Evolutionary conservation across 2,888 invertebrate species (phyloP), one percentile per base, ranked within the genome.

Genomic region (Cephus nigrinus): DNA sequence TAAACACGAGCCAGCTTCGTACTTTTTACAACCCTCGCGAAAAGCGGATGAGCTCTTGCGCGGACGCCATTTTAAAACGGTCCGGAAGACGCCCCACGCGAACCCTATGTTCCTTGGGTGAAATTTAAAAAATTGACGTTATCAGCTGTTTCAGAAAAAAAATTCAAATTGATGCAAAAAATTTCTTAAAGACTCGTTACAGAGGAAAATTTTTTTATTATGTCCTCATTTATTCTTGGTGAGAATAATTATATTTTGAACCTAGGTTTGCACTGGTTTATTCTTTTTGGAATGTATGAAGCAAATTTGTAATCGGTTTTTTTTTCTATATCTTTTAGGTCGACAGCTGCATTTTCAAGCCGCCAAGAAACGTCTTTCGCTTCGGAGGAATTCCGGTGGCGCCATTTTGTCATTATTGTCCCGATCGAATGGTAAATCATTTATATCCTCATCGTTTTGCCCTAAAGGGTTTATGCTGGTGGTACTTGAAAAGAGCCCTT

Each of bases 381-480:
- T 55, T 55, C 5, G 23, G 23, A 55, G 40, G 23, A 55, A 71
- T 71, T 71, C 73, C 75, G 69, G 72, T 76, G 82, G 82, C 89
- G 89, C 87, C 89, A 89, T 90, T 89, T 90, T 88, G 86, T 88
- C 88, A 88, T 90, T 89, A 89, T 86, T 78, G 84, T 85, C 86
- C 88, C 86, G 86, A 88, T 89, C 87, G 83, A 84, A 80, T 82
- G 74, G 81, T 87, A 89, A 89, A 85, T 88, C 86, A 85, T 88
- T 90, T 88, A 88, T 84, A 82, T 76, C 83, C 82, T 83, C 80
- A 75, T 79, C 55, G 40, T 68, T 79, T 15, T 75, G 81, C 85
- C 85, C 85, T 83, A 87, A 88, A 88, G 87, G 87, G 87, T 86
- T 87, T 86, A 86, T 78, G 76, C 83, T 83, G 85, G 84, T 84